A percentile compares a stretch with the other conserved stretches of the same genome.
Evolutionary conservation across 2,797 vertebrate genomes (phyloP).

Genomic region (Poecilia gillii): DNA sequence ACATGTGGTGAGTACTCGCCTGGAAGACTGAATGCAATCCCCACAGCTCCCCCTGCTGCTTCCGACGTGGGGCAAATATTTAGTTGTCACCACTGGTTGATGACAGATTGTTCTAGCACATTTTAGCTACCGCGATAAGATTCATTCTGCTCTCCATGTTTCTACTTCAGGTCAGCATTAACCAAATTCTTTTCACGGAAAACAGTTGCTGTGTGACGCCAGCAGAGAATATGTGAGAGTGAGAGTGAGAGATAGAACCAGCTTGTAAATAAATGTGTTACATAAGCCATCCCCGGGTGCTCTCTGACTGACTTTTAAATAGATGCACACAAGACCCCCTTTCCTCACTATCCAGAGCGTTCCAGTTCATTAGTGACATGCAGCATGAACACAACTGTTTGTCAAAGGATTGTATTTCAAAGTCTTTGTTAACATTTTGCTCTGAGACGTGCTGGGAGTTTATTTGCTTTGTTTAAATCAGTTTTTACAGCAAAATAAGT

Average conservation of each 20-base stretch:
- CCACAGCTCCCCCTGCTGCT: constrained; percentile 44
- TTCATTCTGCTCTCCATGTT: constrained; percentile 8
- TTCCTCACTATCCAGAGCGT: constrained; percentile 7
- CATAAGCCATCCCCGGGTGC: constrained; percentile 28
- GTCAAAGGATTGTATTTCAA: background rate
- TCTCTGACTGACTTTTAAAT: constrained; percentile 23
- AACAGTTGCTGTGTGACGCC: constrained; percentile 15
- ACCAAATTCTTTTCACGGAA: constrained; percentile 42
- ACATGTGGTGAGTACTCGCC: constrained; percentile 2
- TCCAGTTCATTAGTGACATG: constrained; percentile 2
- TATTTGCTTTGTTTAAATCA: background rate
- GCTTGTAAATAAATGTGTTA: constrained; percentile 34
- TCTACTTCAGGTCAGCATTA: constrained; percentile 7
- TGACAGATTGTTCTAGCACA: constrained; percentile 59
- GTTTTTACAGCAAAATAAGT: background rate
- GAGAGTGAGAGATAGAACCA: background rate
- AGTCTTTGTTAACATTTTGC: background rate
- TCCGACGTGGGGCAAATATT: constrained; percentile 37
- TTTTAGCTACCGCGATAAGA: constrained; percentile 54
- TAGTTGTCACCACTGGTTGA: constrained; percentile 36
- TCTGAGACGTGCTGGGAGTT: background rate
- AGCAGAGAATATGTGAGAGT: background rate
- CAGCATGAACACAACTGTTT: constrained; percentile 36
- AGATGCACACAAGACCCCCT: constrained; percentile 11
- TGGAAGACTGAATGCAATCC: constrained; percentile 38